Conservation (phyloP, 2,113 vertebrate genomes). For the Glaucomys volans region DNA sequence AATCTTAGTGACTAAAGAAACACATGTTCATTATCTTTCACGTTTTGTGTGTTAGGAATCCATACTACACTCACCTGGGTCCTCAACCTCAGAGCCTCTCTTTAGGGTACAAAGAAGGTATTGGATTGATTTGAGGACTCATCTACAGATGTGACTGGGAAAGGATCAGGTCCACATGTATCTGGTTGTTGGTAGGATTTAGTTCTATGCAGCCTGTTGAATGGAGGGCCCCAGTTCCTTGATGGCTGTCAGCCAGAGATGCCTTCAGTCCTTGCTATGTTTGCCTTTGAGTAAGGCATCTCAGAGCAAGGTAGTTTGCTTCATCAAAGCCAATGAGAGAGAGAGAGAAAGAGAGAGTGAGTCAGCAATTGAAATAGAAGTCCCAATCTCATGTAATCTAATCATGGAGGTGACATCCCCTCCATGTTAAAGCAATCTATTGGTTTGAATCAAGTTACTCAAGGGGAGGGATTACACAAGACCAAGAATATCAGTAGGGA, state of each 20-base stretch:
- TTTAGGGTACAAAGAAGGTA: neutral
- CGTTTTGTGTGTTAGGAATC: neutral
- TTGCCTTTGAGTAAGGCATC: neutral
- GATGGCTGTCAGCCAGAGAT: neutral
- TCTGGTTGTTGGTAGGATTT: neutral
- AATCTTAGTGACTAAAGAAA: neutral
- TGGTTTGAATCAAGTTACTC: too few species aligned
- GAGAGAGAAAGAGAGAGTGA: too few species aligned
- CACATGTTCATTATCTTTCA: neutral
- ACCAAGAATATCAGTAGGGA: too few species aligned
- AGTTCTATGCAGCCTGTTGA: conserved; percentile 20
- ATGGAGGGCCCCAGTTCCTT: neutral
- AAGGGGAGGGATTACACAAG: too few species aligned
- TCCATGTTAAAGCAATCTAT: too few species aligned
- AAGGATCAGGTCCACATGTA: neutral
- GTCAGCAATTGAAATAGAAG: too few species aligned
- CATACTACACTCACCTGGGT: neutral
- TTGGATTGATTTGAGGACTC: neutral
- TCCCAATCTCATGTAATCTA: too few species aligned
- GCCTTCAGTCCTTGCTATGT: neutral
- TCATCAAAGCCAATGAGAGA: neutral
- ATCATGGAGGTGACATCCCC: too few species aligned
- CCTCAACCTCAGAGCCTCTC: neutral
- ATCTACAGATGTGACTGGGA: neutral
- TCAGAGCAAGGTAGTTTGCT: neutral